A percentile compares a stretch with the other conserved stretches of the same genome.
Evolutionary conservation across 2,113 vertebrate species (phyloP).

Genomic region (Corythornis cristatus): DNA sequence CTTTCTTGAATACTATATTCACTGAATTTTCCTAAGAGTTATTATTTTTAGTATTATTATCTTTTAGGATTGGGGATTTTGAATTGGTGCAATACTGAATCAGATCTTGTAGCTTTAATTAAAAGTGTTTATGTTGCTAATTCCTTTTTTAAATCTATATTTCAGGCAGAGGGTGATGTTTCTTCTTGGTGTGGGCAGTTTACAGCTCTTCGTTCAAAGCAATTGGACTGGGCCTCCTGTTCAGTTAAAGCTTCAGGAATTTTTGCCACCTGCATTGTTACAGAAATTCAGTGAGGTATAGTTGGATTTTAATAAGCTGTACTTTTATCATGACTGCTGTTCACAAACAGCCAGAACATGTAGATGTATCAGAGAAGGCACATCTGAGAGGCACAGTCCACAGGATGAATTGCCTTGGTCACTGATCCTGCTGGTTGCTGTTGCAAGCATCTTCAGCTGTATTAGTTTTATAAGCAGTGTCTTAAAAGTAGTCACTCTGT

Average conservation of each 20-base stretch:
- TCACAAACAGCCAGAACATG: background rate
- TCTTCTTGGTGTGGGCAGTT: constrained; percentile 85
- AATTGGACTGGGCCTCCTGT: constrained; percentile 95
- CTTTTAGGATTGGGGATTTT: background rate
- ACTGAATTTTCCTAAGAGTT: background rate
- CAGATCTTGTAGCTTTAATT: background rate
- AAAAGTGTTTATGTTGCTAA: background rate
- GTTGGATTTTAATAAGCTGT: constrained; percentile 28
- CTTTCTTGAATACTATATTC: background rate
- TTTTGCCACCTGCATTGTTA: constrained; percentile 81
- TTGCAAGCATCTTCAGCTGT: background rate
- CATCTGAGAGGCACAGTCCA: background rate
- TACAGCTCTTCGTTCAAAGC: constrained; percentile 92
- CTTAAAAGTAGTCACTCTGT: background rate
- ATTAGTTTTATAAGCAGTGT: background rate
- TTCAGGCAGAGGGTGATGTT: constrained; percentile 84
- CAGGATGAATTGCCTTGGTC: background rate
- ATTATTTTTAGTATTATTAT: background rate
- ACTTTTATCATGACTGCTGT: background rate
- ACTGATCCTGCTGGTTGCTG: background rate
- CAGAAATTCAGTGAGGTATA: constrained; percentile 82
- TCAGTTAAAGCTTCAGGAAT: constrained; percentile 77
- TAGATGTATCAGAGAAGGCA: background rate
- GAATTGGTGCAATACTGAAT: background rate
- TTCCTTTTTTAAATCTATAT: constrained; percentile 5